Evolutionary conservation across 2,888 invertebrate genomes (phyloP).

Genomic region (Drosophila anceps): DNA sequence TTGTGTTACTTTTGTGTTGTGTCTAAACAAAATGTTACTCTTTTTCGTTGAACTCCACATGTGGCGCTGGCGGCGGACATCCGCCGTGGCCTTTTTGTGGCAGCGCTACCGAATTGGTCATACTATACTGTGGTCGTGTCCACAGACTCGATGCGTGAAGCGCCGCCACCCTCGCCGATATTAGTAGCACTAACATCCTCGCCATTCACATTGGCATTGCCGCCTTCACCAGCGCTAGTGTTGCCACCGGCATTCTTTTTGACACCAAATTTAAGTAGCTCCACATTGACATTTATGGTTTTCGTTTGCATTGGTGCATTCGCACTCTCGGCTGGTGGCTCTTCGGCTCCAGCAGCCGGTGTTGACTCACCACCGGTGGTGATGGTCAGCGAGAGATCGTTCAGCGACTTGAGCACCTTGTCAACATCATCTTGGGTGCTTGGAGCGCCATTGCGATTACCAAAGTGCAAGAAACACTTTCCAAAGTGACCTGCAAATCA

Average conservation of each 20-base stretch:
- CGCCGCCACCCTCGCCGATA: conserved; percentile 62
- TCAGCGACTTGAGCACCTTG: conserved; percentile 83
- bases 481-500: conserved; percentile 87
- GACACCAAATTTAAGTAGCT: conserved; percentile 80
- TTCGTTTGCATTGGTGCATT: conserved; percentile 69
- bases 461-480: conserved; percentile 91
- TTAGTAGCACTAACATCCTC: conserved; percentile 51
- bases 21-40: conserved; percentile 80
- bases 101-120: conserved; percentile 77
- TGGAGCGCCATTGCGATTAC: conserved; percentile 87
- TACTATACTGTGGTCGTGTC: conserved; percentile 85
- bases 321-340: conserved; percentile 54
- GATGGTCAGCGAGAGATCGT: conserved; percentile 83
- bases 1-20: conserved; percentile 63
- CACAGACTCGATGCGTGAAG: conserved; percentile 83
- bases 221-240: conserved; percentile 68
- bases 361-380: conserved; percentile 58
- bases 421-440: conserved; percentile 84
- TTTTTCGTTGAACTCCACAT: conserved; percentile 84
- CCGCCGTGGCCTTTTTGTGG: conserved; percentile 83
- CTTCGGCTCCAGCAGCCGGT: conserved; percentile 63
- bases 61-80: conserved; percentile 71
- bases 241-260: conserved; percentile 64
- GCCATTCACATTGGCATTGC: conserved; percentile 60
- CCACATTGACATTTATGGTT: conserved; percentile 82